Conservation (phyloP, 2,113 vertebrate species). For the Dipodomys stephensi region DNA sequence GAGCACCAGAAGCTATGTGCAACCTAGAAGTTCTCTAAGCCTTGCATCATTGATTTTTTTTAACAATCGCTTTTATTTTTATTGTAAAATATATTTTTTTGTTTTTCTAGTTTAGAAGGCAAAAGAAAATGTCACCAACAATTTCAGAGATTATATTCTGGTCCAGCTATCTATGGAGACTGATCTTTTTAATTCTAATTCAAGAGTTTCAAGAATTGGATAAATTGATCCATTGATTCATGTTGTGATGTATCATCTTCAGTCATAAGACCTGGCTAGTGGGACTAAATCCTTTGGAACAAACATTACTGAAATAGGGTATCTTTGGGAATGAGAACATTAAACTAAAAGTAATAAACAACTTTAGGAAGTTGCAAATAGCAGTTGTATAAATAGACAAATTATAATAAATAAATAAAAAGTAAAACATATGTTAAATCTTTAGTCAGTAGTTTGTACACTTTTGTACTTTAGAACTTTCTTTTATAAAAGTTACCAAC, state of each 20-base stretch:
- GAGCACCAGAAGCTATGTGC: not conserved
- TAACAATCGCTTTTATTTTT: not conserved
- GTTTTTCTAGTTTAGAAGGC: not conserved
- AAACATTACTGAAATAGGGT: not conserved
- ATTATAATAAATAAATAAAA: not conserved
- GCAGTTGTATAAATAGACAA: not conserved
- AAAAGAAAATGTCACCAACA: constrained; percentile 26
- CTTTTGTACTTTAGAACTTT: not conserved
- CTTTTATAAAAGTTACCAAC: not conserved
- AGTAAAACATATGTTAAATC: not conserved
- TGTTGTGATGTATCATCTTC: not conserved
- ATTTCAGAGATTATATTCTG: constrained; percentile 37
- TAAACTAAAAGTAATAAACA: constrained; percentile 28
- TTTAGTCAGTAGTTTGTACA: not conserved
- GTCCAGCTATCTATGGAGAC: not conserved
- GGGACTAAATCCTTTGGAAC: not conserved
- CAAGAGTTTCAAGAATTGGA: not conserved
- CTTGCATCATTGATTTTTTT: constrained; percentile 24
- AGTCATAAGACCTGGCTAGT: not conserved
- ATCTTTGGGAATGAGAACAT: not conserved
- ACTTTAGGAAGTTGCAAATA: not conserved
- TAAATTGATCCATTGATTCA: not conserved
- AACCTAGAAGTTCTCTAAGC: not conserved
- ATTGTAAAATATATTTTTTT: constrained; percentile 32
- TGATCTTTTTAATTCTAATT: constrained; percentile 30